Percentiles rank a stretch among this genome's conserved stretches.
These are phyloP conservation scores for Augiades crinisus DNA, from an alignment of 2,888 invertebrate genomes.

Conservation along the genomic window DNA sequence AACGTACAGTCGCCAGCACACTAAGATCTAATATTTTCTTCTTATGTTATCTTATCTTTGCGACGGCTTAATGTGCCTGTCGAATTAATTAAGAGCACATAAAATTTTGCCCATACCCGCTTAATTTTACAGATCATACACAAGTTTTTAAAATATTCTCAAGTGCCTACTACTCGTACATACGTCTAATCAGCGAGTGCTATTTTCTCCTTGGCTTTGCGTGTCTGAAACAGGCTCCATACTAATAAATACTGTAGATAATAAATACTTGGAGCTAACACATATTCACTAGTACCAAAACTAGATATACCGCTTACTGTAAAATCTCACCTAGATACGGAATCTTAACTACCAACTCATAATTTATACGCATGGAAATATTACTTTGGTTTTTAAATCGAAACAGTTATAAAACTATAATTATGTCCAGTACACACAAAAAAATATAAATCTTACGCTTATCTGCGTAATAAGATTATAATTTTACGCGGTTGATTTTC, in stretches of 20 bases:
- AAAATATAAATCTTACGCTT: background rate
- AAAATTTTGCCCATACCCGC: too few species aligned
- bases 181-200: background rate
- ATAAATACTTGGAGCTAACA: slow-evolving; percentile 7
- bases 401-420: background rate
- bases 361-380: background rate
- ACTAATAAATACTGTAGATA: slow-evolving; percentile 9
- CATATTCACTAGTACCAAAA: slow-evolving; percentile 13
- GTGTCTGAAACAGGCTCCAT: slow-evolving; percentile 10
- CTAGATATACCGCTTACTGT: slow-evolving; percentile 11
- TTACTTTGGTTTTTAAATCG: background rate
- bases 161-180: background rate
- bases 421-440: too few species aligned
- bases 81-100: too few species aligned
- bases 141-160: background rate
- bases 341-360: slow-evolving; percentile 5
- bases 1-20: too few species aligned
- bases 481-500: too few species aligned
- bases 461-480: too few species aligned
- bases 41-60: too few species aligned
- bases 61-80: too few species aligned
- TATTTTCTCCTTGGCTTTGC: slow-evolving; percentile 7
- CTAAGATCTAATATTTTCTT: too few species aligned
- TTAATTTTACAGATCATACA: too few species aligned
- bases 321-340: slow-evolving; percentile 15